Evolutionary conservation across 2,888 invertebrate genomes (phyloP), one percentile per base, ranked within the genome.

Genomic region (Cataglyphis rosenhaueri): DNA sequence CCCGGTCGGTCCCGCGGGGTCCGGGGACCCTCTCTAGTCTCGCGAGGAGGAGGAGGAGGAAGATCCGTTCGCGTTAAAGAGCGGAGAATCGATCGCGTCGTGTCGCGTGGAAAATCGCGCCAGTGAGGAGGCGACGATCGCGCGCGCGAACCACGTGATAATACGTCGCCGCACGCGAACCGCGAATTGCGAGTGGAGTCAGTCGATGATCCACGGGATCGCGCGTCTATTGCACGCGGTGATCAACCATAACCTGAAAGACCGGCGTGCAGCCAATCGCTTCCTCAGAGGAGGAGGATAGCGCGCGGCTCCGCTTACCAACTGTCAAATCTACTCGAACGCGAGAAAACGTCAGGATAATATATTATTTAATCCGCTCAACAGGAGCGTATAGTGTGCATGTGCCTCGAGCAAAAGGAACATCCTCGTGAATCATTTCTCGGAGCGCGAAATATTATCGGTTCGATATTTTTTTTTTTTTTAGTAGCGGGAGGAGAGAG

Each of bases 101-200:
- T 65, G 83, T 76, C 74, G 38, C 75, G 52, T 68, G 75, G 61
- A 70, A 44, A 74, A 86, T 81, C 88, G 87, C 25, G 84, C 29
- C 29, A 57, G 76, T 64, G 76, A 82, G 35, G 76, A 82, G 35
- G 81, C 85, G 84, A 73, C 74, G 84, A 83, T 29, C 86, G 32
- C 61, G 88, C 87, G 86, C 44, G 85, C 86, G 82, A 88, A 91
- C 92, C 92, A 92, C 92, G 92, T 92, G 92, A 92, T 92, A 88
- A 81, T 29, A 29, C 76, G 88, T 87, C 91, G 87, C 86, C 89
- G 64, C 38, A n/a, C 35, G 21, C 38, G n/a, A 57, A 25, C 38
- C 25, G 21, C 44, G n/a, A 57, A 25, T 38, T 25, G 21, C 44
- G 21, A 21, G 44, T 32, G 21, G 74, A 21, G 88, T 91, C 91